Conservation (phyloP, 2,113 vertebrate genomes). For the Elephas maximus region DNA sequence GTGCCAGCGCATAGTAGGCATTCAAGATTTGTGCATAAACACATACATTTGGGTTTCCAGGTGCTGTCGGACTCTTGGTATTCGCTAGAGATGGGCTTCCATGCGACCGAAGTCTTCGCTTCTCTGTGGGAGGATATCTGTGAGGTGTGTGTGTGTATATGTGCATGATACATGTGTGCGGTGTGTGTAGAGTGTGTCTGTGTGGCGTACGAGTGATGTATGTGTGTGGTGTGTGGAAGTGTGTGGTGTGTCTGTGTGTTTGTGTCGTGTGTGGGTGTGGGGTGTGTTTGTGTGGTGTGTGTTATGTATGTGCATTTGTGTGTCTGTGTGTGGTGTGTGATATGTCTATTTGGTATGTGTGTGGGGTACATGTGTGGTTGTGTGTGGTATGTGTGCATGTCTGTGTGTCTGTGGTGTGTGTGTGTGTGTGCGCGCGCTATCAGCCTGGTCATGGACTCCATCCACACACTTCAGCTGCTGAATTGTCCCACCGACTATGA, state of each 20-base stretch:
- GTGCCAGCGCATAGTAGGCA: background rate
- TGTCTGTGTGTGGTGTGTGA: background rate
- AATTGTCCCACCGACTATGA: fast-evolving
- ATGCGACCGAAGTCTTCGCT: background rate
- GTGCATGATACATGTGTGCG: background rate
- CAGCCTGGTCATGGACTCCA: background rate
- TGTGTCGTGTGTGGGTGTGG: background rate
- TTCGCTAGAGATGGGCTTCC: background rate
- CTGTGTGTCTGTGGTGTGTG: background rate
- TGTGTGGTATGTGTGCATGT: background rate
- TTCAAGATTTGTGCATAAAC: background rate
- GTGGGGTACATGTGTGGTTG: background rate
- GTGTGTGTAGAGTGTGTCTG: too few species aligned
- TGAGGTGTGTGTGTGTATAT: background rate
- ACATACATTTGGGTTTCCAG: background rate
- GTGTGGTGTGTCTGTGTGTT: background rate
- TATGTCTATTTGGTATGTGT: background rate
- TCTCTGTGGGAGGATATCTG: background rate
- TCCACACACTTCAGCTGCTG: background rate
- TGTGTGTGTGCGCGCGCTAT: background rate
- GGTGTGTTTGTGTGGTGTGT: background rate
- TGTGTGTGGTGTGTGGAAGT: background rate
- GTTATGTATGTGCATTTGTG: background rate
- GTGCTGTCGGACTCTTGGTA: background rate
- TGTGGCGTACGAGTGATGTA: background rate